Evolutionary conservation across 1,140 invertebrate genomes (phyloP).

Genomic region (Zaprionus inermis): DNA sequence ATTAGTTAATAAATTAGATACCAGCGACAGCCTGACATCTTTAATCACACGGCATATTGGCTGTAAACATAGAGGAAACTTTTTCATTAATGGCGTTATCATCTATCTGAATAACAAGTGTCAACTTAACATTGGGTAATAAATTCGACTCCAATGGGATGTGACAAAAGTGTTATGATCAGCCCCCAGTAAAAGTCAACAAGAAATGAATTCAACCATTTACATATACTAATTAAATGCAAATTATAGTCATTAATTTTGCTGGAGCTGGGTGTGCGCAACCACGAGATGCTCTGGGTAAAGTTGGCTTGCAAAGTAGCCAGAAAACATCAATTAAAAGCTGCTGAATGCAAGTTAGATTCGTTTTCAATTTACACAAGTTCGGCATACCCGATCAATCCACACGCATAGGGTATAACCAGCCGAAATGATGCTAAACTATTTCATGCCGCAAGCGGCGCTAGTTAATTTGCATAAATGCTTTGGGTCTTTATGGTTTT

Average conservation of each 20-base stretch:
- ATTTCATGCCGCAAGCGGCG: conserved; percentile 52
- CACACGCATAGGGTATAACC: conserved; percentile 1
- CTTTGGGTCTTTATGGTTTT: conserved; percentile 33
- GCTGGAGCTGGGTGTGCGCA: neutral
- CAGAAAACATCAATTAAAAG: no score
- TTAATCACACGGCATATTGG: neutral
- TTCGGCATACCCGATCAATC: neutral
- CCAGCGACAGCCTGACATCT: neutral
- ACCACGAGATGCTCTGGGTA: neutral
- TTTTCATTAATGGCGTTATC: neutral
- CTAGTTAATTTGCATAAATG: conserved; percentile 73
- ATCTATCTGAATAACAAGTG: conserved; percentile 7
- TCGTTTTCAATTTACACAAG: neutral
- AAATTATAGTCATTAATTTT: conserved; percentile 14
- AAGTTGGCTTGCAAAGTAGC: neutral
- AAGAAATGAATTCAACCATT: conserved; percentile 24
- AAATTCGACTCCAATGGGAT: conserved; percentile 13
- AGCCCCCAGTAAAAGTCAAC: neutral
- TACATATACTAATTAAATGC: conserved; percentile 31
- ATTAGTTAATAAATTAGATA: neutral
- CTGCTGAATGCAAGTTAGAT: neutral
- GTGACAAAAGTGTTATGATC: neutral
- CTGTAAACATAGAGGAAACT: neutral
- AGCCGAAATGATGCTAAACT: conserved; percentile 39
- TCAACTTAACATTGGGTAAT: conserved; percentile 9